phyloP scores from a whole-genome alignment of 2,797 vertebrate genomes.

The Huso huso region DNA sequence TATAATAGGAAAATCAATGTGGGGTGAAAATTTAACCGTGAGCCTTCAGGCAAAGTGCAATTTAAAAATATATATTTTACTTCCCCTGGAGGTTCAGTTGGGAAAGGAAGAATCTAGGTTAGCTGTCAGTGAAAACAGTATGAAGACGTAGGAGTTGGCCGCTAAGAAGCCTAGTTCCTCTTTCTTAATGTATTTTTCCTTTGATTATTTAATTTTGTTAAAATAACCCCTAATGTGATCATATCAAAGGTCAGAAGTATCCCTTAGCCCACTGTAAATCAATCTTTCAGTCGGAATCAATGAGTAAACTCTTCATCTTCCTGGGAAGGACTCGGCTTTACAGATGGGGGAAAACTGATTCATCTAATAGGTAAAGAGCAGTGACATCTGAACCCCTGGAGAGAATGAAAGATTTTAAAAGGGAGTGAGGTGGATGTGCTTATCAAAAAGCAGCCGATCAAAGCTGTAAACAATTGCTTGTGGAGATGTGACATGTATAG shows the following conservation, averaged over 20 bases:
- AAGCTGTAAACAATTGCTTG: conserved; percentile 38
- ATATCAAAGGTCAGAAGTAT: conserved; percentile 79
- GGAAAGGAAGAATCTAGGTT: conserved; percentile 59
- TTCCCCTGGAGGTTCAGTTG: conserved; percentile 71
- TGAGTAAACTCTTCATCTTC: conserved; percentile 47
- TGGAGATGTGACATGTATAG: conserved; percentile 39
- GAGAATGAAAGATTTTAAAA: conserved; percentile 42
- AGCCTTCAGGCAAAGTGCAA: conserved; percentile 94
- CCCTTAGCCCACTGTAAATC: conserved; percentile 60
- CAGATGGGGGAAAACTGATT: conserved; percentile 52
- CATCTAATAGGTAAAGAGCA: conserved; percentile 54
- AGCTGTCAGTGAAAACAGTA: conserved; percentile 54
- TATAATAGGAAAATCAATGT: conserved; percentile 84
- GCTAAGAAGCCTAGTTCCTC: conserved; percentile 47
- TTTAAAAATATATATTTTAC: conserved; percentile 82
- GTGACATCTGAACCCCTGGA: conserved; percentile 47
- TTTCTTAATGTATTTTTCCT: conserved; percentile 68
- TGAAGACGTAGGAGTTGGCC: conserved; percentile 35
- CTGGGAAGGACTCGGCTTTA: conserved; percentile 38
- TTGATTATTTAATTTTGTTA: conserved; percentile 80
- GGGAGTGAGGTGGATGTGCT: conserved; percentile 45
- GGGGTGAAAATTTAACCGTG: conserved; percentile 90
- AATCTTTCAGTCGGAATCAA: conserved; percentile 65
- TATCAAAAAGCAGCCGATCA: conserved; percentile 47
- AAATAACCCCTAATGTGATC: conserved; percentile 73